A percentile compares a stretch with the other conserved stretches of the same genome.
phyloP scores from a whole-genome alignment of 53 echinoderm and acorn worm species.

The Crossaster papposus region DNA sequence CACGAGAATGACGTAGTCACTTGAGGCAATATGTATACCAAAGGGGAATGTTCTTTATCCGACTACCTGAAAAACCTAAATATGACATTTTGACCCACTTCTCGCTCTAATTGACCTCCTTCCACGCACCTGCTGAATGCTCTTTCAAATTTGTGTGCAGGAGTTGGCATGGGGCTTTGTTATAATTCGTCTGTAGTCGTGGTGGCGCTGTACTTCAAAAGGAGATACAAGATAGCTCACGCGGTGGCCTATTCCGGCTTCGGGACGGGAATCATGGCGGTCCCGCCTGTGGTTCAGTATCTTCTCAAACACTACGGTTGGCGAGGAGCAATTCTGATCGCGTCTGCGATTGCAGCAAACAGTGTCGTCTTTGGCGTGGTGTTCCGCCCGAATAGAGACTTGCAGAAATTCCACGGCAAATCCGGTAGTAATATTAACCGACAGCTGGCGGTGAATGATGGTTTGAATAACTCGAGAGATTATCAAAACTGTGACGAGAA shows the following conservation, averaged over 20 bases:
- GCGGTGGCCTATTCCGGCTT: neutral
- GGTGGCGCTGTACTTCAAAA: slow-evolving; percentile 36
- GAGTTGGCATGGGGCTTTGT: slow-evolving; percentile 11
- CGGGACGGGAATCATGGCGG: slow-evolving; percentile 7
- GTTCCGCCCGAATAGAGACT: neutral
- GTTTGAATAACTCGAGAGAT: no score
- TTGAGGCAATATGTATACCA: no score
- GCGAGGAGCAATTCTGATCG: slow-evolving; percentile 16
- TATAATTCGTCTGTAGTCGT: neutral
- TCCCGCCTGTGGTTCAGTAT: slow-evolving; percentile 21
- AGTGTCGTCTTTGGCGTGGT: neutral
- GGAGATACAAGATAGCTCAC: neutral
- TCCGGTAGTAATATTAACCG: no score
- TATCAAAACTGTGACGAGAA: neutral
- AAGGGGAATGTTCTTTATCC: no score
- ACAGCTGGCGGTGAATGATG: no score
- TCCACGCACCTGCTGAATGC: neutral
- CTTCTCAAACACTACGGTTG: slow-evolving; percentile 28
- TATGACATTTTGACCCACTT: no score
- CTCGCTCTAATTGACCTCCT: neutral
- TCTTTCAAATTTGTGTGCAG: neutral
- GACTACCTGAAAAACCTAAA: no score
- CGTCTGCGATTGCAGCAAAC: slow-evolving; percentile 22
- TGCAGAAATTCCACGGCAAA: no score
- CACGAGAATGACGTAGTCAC: no score